Base-by-base conservation (phyloP, 2,797 vertebrate species). In the Spinus pinus region DNA sequence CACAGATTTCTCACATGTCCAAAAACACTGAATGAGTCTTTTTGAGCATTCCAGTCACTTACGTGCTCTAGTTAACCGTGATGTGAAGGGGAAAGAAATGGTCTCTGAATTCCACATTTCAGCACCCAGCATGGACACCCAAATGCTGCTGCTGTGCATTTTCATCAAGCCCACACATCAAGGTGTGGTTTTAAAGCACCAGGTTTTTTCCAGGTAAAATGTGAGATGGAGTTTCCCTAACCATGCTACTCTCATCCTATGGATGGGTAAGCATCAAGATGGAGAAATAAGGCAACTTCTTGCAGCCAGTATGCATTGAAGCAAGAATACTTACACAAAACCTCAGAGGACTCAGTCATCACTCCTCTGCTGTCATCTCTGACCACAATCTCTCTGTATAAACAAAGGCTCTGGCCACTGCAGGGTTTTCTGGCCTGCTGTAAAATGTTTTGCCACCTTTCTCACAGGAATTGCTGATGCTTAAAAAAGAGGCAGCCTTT, bases 341-440 rank as follows among this genome's bases (percentile, higher is more conserved):
- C 86, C 93, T 92, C 92, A 84, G 83, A 86, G 81, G 92, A 67
- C 74, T 93, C 58, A 69, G 81, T 71, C 93, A 82, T 86, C 64
- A 54, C 81, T 93, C 64, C 71, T 46, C 82, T 86, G 56, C 83
- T 88, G 81, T 77, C 49, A 21, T 84, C 92, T 73, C 79, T 3
- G 7, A 73, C 72, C 86, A 94, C 78, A 91, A 23, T 83, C 57
- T 71, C 71, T 54, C 53, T 65, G 22, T 67, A 77, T 85, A 95
- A 96, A 95, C 88, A 95, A 74, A 89, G 67, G 19, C 42, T 93
- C 64, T 81, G 82, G 90, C 74, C 60, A 92, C 81, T 12, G 5
- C 65, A 75, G 62, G 74, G 46, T 73, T 91, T 95, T 84, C 80
- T 94, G 85, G 77, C n/a, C 61, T 93, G 70, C 44, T 90, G 22